These are phyloP conservation scores for Carassius gibelio DNA, from an alignment of 2,113 vertebrate species.

Conservation along the genomic window DNA sequence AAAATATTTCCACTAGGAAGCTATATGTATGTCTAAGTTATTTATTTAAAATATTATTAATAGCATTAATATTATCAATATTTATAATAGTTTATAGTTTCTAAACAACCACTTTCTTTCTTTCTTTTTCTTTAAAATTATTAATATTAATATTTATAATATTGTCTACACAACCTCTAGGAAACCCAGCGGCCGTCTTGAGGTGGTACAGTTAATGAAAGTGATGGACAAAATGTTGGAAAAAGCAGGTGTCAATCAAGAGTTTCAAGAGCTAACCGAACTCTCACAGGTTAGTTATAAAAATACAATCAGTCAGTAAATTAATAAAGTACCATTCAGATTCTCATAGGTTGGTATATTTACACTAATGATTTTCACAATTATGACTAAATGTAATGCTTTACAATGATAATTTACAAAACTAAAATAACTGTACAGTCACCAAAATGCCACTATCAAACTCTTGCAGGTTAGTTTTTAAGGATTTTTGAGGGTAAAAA, in stretches of 20 bases:
- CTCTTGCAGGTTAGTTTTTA: not conserved
- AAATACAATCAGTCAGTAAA: not conserved
- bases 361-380: not conserved
- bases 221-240: conserved; percentile 88
- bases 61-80: not conserved
- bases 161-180: conserved; percentile 62
- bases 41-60: not conserved
- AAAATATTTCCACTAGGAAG: not conserved
- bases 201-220: conserved; percentile 81
- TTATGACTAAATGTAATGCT: not conserved
- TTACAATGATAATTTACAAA: not conserved
- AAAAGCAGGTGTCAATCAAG: conserved; percentile 78
- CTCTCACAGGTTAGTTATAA: conserved; percentile 78
- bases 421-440: not conserved
- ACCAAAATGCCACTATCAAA: not conserved
- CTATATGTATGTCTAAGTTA: not conserved
- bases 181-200: conserved; percentile 83
- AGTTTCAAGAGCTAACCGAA: conserved; percentile 70
- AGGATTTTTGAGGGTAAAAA: not conserved
- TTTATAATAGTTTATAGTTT: not conserved
- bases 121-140: not conserved
- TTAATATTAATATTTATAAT: not conserved
- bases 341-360: not conserved
- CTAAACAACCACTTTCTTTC: not conserved
- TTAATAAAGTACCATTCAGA: too few relatives aligned